A percentile compares a stretch with the other conserved stretches of the same genome.
These are phyloP conservation scores for Disparrhopalites patrizii DNA, from an alignment of 2,888 invertebrate genomes.

Conservation along the genomic window DNA sequence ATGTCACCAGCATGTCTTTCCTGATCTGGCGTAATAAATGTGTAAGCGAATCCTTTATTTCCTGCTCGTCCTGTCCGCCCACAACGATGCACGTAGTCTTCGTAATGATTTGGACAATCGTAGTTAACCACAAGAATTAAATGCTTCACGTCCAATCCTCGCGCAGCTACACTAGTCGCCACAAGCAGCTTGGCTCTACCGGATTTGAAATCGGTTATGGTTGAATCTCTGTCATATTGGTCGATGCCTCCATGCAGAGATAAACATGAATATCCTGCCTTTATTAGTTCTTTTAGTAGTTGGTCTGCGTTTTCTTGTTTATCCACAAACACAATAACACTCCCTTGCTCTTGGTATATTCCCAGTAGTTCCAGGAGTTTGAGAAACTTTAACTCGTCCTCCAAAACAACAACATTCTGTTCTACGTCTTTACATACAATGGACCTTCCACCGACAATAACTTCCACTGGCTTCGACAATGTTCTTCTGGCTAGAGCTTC, in stretches of 20 bases:
- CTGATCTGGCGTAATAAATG: conserved; percentile 93
- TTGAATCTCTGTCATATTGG: conserved; percentile 97
- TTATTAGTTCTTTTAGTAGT: conserved; percentile 88
- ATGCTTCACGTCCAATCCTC: conserved; percentile 98
- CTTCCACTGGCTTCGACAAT: conserved; percentile 90
- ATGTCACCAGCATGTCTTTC: conserved; percentile 91
- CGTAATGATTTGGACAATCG: conserved; percentile 99
- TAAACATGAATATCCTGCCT: conserved; percentile 92
- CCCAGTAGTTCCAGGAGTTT: conserved; percentile 97
- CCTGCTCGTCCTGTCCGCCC: conserved; percentile 87
- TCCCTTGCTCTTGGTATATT: conserved; percentile 84
- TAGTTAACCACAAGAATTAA: conserved; percentile 96
- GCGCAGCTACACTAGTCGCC: conserved; percentile 96
- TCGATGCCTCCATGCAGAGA: conserved; percentile 98
- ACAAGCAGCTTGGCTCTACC: conserved; percentile 86
- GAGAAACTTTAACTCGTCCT: conserved; percentile 96
- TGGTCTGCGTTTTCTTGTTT: conserved; percentile 97
- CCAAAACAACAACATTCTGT: conserved; percentile 86
- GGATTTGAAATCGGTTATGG: conserved; percentile 94
- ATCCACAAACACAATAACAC: conserved; percentile 95
- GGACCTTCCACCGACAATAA: conserved; percentile 93
- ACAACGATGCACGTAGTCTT: conserved; percentile 98
- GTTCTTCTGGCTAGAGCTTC: conserved; percentile 94
- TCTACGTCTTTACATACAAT: conserved; percentile 97
- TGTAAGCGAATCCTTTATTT: conserved; percentile 95